Base-by-base conservation (phyloP, 2,888 invertebrate genomes). In the Cheilosia urbana region DNA sequence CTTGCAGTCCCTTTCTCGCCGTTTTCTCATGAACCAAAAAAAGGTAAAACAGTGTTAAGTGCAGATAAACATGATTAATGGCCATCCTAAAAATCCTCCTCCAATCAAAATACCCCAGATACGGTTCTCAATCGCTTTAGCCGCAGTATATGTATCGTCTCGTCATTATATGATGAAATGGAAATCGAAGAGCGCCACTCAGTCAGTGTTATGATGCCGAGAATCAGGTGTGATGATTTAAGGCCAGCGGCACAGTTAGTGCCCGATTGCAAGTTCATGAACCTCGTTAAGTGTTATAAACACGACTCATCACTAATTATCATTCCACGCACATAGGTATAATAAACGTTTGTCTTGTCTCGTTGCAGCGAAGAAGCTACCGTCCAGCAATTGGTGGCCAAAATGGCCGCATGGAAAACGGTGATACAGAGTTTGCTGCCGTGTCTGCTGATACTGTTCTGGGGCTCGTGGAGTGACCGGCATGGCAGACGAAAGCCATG, bases 331-430 rank as follows among this genome's bases (percentile, higher is more conserved):
- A 47, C 17, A 82, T 11, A 30, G 37, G 6, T 13, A 57, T 78
- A 80, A 17, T 69, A 17, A 60, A 37, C n/a, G 45, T 21, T 60
- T 72, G 57, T 15, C 7, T 51, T 55, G 11, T 71, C 15, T 84
- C 40, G n/a, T 87, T 93, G 92, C 65, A 92, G 93, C 27, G 94
- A 95, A 91, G 95, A 95, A 90, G 94, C 94, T 90, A 93, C 94
- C 4, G 95, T 96, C 0, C 96, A 96, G 90, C 95, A 94, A 82
- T 92, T 96, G 88, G 96, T 96, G 1, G 97, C 97, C 0, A 95
- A 95, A 4, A 96, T 97, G 93, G 95, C 96, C 72, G 96, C 96
- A 21, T 97, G 97, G 97, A 97, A 97, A 91, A 96, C 97, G 13
- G 95, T 96, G 66, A 92, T 97, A 47, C 97, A 97, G 91, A 96